Evolutionary conservation across 1,140 invertebrate genomes (phyloP).

Genomic region (Proctacanthus coquilletti): DNA sequence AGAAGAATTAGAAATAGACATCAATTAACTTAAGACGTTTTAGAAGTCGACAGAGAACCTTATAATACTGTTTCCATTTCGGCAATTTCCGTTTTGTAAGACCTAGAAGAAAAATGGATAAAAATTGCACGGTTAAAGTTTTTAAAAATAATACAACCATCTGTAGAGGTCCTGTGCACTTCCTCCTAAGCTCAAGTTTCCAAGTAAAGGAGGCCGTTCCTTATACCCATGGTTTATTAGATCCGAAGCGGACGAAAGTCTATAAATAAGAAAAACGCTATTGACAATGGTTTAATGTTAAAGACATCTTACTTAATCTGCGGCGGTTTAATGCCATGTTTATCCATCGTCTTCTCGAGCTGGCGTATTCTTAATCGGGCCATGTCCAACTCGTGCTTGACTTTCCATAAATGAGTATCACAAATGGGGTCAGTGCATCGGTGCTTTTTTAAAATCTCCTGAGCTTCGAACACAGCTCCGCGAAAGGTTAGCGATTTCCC

Average conservation of each 20-base stretch:
- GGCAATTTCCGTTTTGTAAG: slow-evolving; percentile 54
- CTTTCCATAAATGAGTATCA: slow-evolving; percentile 74
- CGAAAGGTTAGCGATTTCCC: slow-evolving; percentile 73
- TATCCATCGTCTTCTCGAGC: slow-evolving; percentile 67
- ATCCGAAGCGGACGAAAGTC: slow-evolving; percentile 28
- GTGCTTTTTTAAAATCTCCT: slow-evolving; percentile 37
- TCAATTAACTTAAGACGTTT: too few species aligned
- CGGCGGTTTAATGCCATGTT: slow-evolving; percentile 59
- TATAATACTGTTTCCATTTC: slow-evolving; percentile 84
- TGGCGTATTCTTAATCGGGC: slow-evolving; percentile 67
- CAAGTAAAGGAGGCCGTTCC: slow-evolving; percentile 24
- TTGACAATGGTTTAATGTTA: too few species aligned
- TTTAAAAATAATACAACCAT: slow-evolving; percentile 28
- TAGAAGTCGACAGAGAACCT: too few species aligned
- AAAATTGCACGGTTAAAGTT: slow-evolving; percentile 6
- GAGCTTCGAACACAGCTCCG: slow-evolving; percentile 74
- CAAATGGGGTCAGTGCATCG: slow-evolving; percentile 67
- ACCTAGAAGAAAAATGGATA: slow-evolving; percentile 27
- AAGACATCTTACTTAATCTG: slow-evolving; percentile 37
- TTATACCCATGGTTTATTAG: slow-evolving; percentile 28
- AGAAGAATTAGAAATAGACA: too few species aligned
- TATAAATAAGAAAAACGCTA: slow-evolving; percentile 8
- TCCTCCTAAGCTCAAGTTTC: slow-evolving; percentile 29
- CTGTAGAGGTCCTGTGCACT: slow-evolving; percentile 33
- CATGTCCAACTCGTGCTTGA: slow-evolving; percentile 74